These are phyloP conservation scores for Coilia nasus DNA, from an alignment of 2,797 vertebrate genomes.

Conservation along the genomic window DNA sequence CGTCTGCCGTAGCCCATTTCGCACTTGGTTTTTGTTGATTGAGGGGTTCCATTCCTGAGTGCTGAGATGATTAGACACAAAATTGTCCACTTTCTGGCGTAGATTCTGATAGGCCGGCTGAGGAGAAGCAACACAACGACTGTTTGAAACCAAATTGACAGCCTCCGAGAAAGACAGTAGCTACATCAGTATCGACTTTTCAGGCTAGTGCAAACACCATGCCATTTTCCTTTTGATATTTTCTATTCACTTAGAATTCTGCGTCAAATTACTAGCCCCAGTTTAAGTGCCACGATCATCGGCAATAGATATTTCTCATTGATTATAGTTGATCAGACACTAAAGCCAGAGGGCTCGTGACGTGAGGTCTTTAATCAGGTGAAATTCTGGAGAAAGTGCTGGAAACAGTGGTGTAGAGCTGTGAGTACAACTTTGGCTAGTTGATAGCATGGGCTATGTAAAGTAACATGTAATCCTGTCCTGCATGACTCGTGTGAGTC, in stretches of 20 bases:
- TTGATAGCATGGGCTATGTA: conserved; percentile 12
- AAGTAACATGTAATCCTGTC: not conserved
- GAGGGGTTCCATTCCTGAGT: conserved; percentile 96
- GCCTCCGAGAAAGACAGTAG: not conserved
- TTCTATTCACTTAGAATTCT: not conserved
- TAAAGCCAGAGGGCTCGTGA: not conserved
- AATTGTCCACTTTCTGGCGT: conserved; percentile 97
- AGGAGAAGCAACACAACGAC: conserved; percentile 28
- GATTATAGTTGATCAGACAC: not conserved
- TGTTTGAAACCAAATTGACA: not conserved
- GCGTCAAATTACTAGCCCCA: not conserved
- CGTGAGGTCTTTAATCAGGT: not conserved
- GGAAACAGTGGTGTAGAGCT: not conserved
- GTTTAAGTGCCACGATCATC: not conserved
- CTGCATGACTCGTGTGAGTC: not conserved
- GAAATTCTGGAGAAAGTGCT: no score
- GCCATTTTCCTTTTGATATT: not conserved
- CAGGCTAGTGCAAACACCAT: not conserved
- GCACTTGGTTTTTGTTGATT: conserved; percentile 98
- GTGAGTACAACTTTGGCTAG: conserved; percentile 18
- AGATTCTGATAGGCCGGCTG: conserved; percentile 97
- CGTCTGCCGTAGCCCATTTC: conserved; percentile 91
- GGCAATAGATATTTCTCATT: not conserved
- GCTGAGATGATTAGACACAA: conserved; percentile 90
- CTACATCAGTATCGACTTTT: no score